Percentiles rank a stretch among this genome's conserved stretches.
phyloP scores from a whole-genome alignment of 2,888 invertebrate species.

The Caenorhabditis panamensis region DNA sequence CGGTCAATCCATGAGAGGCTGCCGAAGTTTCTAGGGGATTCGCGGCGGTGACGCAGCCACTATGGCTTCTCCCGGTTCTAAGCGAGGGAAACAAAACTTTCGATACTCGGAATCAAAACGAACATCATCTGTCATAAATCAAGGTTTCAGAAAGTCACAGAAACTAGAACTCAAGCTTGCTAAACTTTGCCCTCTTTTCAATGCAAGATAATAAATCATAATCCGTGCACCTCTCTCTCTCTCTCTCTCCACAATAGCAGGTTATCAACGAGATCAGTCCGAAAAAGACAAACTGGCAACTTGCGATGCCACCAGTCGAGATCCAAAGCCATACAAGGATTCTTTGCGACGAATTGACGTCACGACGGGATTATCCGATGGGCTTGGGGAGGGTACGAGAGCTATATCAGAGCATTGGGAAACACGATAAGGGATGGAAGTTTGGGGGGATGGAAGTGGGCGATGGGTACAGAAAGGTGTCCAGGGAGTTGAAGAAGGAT shows the following conservation, averaged over 20 bases:
- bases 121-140: no score
- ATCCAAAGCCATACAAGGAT: slow-evolving; percentile 45
- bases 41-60: background rate
- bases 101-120: no score
- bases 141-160: background rate
- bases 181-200: background rate
- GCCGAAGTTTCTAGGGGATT: background rate
- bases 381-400: background rate
- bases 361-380: slow-evolving; percentile 46
- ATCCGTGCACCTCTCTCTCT: background rate
- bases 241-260: background rate
- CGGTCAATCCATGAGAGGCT: no score
- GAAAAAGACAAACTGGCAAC: slow-evolving; percentile 4
- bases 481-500: background rate
- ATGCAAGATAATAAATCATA: background rate
- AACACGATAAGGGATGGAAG: slow-evolving; percentile 4
- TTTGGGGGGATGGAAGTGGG: slow-evolving; percentile 1
- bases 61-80: background rate
- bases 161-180: background rate
- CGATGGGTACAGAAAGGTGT: background rate
- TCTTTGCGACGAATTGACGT: slow-evolving; percentile 47
- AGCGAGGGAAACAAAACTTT: no score
- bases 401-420: slow-evolving; percentile 35
- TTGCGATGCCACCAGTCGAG: background rate
- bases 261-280: background rate